A percentile compares a stretch with the other conserved stretches of the same genome.
phyloP scores from a whole-genome alignment of 2,888 invertebrate species.

The Platycnemis pennipes region DNA sequence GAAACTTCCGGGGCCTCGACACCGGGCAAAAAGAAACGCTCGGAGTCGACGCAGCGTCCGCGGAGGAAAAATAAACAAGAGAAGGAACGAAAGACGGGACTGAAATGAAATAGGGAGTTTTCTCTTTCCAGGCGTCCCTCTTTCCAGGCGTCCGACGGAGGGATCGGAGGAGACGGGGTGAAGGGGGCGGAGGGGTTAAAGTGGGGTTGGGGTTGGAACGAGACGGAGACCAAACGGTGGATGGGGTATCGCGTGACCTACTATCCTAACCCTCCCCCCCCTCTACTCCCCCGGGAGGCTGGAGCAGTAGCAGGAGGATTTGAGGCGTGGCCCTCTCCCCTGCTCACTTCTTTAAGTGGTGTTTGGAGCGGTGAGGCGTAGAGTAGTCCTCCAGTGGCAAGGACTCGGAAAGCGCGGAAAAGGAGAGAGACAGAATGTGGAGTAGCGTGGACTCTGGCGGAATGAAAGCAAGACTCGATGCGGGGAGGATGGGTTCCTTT shows the following conservation, averaged over 20 bases:
- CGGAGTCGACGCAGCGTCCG: background rate
- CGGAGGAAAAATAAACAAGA: conserved; percentile 5
- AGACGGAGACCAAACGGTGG: background rate
- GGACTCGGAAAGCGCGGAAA: background rate
- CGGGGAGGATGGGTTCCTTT: too few relatives aligned
- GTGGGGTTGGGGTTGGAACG: background rate
- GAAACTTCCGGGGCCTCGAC: background rate
- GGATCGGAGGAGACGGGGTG: background rate
- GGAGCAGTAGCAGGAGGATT: background rate
- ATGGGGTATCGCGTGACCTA: background rate
- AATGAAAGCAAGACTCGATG: too few relatives aligned
- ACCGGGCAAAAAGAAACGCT: background rate
- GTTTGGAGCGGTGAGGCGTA: background rate
- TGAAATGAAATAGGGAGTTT: background rate
- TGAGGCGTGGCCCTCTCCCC: background rate
- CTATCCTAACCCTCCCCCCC: background rate
- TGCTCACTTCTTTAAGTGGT: background rate
- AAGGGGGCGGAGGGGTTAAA: background rate
- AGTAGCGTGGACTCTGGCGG: background rate
- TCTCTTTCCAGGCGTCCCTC: too few relatives aligned
- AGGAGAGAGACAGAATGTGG: background rate
- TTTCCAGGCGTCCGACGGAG: background rate
- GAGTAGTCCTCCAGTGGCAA: background rate
- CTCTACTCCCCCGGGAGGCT: background rate
- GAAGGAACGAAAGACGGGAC: background rate